These are phyloP conservation scores for Nymphalis urticae DNA, from an alignment of 2,888 invertebrate genomes.

Conservation along the genomic window DNA sequence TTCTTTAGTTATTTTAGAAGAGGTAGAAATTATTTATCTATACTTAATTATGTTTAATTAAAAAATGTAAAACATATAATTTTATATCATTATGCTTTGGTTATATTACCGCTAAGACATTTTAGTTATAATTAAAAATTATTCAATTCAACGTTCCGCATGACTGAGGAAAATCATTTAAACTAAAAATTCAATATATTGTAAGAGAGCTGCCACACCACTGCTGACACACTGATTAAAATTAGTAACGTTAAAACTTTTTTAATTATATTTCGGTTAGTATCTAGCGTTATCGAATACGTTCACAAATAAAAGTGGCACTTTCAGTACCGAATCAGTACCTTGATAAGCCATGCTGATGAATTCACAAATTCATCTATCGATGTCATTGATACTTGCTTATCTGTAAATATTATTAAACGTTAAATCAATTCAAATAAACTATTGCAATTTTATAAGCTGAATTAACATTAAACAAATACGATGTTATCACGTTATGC, in stretches of 20 bases:
- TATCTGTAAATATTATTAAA: slow-evolving; percentile 54
- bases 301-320: slow-evolving; percentile 25
- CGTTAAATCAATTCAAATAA: slow-evolving; percentile 3
- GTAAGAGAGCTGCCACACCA: not conserved
- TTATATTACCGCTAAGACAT: too few relatives aligned
- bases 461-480: not conserved
- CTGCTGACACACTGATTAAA: not conserved
- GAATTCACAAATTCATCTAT: slow-evolving; percentile 77
- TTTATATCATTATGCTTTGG: too few relatives aligned
- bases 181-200: not conserved
- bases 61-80: too few relatives aligned
- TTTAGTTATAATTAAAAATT: too few relatives aligned
- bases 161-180: not conserved
- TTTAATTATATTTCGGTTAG: slow-evolving; percentile 3
- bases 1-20: too few relatives aligned
- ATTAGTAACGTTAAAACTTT: not conserved
- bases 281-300: not conserved
- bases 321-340: slow-evolving; percentile 62
- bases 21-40: too few relatives aligned
- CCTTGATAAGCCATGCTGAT: slow-evolving; percentile 77
- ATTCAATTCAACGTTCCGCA: not conserved
- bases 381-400: slow-evolving; percentile 60
- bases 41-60: too few relatives aligned
- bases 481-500: not conserved
- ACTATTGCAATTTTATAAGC: not conserved